phyloP scores from a whole-genome alignment of 2,113 vertebrate genomes.

The Daboia siamensis region DNA sequence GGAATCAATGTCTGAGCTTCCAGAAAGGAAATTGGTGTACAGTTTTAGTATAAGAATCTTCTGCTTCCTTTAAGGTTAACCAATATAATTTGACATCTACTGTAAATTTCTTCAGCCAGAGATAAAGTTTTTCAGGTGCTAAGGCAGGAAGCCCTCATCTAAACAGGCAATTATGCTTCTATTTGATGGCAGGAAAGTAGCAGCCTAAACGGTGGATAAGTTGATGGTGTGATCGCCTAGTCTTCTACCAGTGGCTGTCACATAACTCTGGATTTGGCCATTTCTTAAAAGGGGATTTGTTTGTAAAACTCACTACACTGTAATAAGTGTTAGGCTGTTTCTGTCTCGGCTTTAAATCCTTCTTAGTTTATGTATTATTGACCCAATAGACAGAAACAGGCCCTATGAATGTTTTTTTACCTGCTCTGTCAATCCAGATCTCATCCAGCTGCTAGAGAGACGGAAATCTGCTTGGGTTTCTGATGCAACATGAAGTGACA shows the following conservation, averaged over 20 bases:
- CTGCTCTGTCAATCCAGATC: not conserved
- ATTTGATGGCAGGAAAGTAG: not conserved
- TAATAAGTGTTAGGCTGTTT: constrained; percentile 66
- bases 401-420: constrained; percentile 15
- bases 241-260: not conserved
- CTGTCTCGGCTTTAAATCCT: constrained; percentile 63
- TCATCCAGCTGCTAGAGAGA: fast-evolving
- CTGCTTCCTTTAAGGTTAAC: not conserved
- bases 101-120: not conserved
- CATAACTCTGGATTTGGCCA: constrained; percentile 53
- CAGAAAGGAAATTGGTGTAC: not conserved
- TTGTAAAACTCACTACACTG: constrained; percentile 51
- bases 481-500: not conserved
- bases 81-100: not conserved
- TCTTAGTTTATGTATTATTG: constrained; percentile 62
- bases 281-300: constrained; percentile 64
- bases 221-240: not conserved
- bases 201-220: not conserved
- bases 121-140: not conserved
- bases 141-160: not conserved
- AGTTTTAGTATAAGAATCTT: not conserved
- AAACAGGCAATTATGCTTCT: not conserved
- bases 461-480: not conserved
- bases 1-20: not conserved
- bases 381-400: constrained; percentile 50